A percentile compares a stretch with the other conserved stretches of the same genome.
These are phyloP conservation scores for Malacoraja senta DNA, from an alignment of 2,797 vertebrate genomes.

Conservation along the genomic window DNA sequence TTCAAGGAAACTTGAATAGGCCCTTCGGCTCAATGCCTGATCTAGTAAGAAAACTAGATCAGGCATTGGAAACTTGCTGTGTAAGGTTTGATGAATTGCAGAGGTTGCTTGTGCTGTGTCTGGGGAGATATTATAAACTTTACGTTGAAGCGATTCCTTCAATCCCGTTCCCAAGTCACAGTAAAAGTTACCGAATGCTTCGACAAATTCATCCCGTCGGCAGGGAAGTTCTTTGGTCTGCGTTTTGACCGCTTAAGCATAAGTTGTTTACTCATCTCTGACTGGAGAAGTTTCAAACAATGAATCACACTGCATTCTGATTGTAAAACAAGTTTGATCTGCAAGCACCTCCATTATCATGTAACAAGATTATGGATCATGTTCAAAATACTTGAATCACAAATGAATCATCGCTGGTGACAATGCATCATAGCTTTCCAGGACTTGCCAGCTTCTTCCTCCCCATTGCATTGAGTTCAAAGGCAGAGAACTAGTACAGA, in stretches of 20 bases:
- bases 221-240: not conserved
- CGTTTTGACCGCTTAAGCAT: not conserved
- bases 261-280: not conserved
- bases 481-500: not conserved
- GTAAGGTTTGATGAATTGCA: not conserved
- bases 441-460: not conserved
- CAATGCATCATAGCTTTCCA: not conserved
- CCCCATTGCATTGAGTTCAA: not conserved
- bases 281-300: not conserved
- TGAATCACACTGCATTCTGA: not conserved
- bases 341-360: not conserved
- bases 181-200: not conserved
- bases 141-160: not conserved
- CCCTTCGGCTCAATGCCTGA: too few relatives aligned
- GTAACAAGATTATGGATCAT: not conserved
- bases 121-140: too few relatives aligned
- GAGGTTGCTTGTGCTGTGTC: too few relatives aligned
- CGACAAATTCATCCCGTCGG: not conserved
- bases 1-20: not conserved
- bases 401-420: not conserved
- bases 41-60: too few relatives aligned
- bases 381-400: not conserved
- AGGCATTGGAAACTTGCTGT: not conserved
- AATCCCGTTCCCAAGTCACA: not conserved
- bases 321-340: not conserved